phyloP scores from a whole-genome alignment of 1,140 invertebrate species.

The Euwallacea similis region DNA sequence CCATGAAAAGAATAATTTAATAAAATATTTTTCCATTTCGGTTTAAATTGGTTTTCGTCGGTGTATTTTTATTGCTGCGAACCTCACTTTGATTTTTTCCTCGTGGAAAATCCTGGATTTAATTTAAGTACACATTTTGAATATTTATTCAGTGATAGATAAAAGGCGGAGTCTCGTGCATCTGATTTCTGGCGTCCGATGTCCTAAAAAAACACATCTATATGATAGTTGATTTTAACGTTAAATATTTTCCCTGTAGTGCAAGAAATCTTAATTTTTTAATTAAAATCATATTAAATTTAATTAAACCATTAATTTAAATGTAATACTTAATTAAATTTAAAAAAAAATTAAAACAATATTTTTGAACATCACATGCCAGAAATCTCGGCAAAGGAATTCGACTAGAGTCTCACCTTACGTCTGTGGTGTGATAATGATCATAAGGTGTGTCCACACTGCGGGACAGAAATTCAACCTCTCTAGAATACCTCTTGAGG shows the following conservation, averaged over 20 bases:
- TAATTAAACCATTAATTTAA: no score
- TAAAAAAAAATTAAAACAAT: neutral
- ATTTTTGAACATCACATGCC: no score
- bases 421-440: slow-evolving; percentile 51
- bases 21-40: slow-evolving; percentile 16
- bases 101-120: neutral
- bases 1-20: slow-evolving; percentile 14
- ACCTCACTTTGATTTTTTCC: neutral
- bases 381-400: no score
- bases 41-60: slow-evolving; percentile 9
- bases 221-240: neutral
- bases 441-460: slow-evolving; percentile 57
- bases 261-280: neutral
- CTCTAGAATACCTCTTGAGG: slow-evolving; percentile 64
- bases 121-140: neutral
- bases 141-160: neutral
- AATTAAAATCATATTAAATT: no score
- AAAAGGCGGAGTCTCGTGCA: no score
- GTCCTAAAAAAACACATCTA: no score
- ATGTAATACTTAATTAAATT: no score
- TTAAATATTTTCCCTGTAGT: neutral
- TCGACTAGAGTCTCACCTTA: slow-evolving; percentile 12
- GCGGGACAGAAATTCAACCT: slow-evolving; percentile 67
- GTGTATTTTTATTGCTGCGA: slow-evolving; percentile 3
- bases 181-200: no score